Conservation (phyloP, 1,140 invertebrate species). For the Drosophila tropicalis region DNA sequence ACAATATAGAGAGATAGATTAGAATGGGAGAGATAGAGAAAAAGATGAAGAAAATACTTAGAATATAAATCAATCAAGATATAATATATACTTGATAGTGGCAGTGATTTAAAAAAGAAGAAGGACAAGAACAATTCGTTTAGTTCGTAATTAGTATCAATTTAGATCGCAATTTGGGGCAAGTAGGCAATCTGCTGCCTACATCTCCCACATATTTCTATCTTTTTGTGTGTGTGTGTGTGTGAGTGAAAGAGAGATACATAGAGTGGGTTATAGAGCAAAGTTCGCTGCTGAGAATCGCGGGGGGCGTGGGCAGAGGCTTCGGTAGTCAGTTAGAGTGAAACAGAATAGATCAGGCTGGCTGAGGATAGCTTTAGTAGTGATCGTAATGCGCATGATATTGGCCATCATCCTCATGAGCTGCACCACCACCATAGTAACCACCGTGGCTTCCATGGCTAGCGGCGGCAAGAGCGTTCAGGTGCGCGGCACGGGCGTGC, state of each 20-base stretch:
- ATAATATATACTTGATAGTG: constrained; percentile 14
- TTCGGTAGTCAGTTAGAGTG: constrained; percentile 55
- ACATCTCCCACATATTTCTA: constrained; percentile 56
- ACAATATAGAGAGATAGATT: constrained; percentile 1
- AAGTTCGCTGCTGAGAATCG: constrained; percentile 28
- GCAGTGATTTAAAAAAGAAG: constrained; percentile 15
- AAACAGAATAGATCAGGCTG: constrained; percentile 39
- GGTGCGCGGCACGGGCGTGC: constrained; percentile 85
- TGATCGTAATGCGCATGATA: constrained; percentile 68
- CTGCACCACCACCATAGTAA: constrained; percentile 39
- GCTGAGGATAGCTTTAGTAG: constrained; percentile 50
- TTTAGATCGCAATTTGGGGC: constrained; percentile 39
- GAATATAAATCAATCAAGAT: constrained; percentile 6
- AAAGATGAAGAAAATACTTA: constrained; percentile 4
- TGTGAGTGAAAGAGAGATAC: constrained; percentile 16
- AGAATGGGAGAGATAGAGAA: not conserved
- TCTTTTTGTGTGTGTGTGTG: constrained; percentile 14
- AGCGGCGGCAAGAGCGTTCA: constrained; percentile 84
- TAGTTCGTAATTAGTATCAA: constrained; percentile 19
- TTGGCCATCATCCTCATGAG: constrained; percentile 74
- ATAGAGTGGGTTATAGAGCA: constrained; percentile 4
- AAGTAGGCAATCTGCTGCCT: constrained; percentile 39
- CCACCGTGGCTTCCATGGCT: constrained; percentile 64
- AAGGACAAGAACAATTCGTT: constrained; percentile 6
- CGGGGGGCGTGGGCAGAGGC: constrained; percentile 27